phyloP scores from a whole-genome alignment of 2,797 vertebrate species.

The Rhinatrema bivittatum region DNA sequence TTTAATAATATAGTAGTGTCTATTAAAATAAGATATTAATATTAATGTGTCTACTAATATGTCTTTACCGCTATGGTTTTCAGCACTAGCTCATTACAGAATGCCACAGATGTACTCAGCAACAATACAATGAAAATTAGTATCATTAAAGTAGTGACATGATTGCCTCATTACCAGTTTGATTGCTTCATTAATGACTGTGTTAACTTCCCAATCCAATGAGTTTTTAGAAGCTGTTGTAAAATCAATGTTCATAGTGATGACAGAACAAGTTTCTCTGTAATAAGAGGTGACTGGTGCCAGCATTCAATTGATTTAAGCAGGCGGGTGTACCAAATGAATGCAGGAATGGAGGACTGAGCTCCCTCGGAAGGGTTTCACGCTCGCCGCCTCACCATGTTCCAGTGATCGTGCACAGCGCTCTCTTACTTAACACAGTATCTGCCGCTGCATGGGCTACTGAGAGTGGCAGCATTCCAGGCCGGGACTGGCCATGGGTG shows the following conservation, averaged over 20 bases:
- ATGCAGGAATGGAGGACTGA: too few species aligned
- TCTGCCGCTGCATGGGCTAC: too few species aligned
- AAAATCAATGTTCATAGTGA: conserved; percentile 50
- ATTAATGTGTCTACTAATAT: accelerated
- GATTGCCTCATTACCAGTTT: conserved; percentile 40
- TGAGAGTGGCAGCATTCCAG: too few species aligned
- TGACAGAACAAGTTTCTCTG: conserved; percentile 16
- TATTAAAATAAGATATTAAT: too few species aligned
- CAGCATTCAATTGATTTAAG: conserved; percentile 41
- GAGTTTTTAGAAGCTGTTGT: conserved; percentile 28
- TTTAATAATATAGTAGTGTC: too few species aligned
- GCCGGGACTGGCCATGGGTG: too few species aligned
- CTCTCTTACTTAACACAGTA: too few species aligned
- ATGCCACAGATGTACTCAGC: conserved; percentile 22
- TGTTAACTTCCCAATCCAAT: conserved; percentile 49
- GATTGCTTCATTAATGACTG: conserved; percentile 48
- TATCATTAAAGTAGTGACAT: conserved; percentile 33
- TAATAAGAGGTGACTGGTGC: conserved; percentile 21
- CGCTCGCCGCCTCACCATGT: too few species aligned
- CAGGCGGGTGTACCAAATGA: too few species aligned
- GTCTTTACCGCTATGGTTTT: not conserved
- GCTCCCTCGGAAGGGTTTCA: too few species aligned
- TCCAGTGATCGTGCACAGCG: too few species aligned
- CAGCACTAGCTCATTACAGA: too few species aligned
- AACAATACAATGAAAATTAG: conserved; percentile 18